phyloP scores from a whole-genome alignment of 2,113 vertebrate genomes.

The Mormyrus iriodes region DNA sequence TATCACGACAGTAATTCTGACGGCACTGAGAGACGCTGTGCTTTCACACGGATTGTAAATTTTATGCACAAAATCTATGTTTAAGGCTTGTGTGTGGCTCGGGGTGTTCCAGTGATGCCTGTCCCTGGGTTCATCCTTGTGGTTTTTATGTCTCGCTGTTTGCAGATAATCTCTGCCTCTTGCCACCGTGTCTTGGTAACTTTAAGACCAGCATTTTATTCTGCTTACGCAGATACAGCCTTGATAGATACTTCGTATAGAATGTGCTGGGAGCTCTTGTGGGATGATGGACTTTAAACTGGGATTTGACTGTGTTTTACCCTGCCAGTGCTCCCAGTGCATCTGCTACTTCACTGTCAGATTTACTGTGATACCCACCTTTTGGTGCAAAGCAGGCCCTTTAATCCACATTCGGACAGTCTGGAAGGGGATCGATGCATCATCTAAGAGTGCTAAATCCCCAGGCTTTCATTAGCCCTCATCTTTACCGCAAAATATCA shows the following conservation, averaged over 20 bases:
- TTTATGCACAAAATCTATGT: not conserved
- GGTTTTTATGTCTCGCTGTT: not conserved
- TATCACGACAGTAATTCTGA: not conserved
- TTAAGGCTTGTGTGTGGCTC: not conserved
- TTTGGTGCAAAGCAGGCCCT: slow-evolving; percentile 5
- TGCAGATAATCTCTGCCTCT: not conserved
- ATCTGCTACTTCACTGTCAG: not conserved
- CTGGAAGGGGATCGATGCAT: not conserved
- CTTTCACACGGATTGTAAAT: not conserved
- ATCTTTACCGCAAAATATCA: not conserved
- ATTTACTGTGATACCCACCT: slow-evolving; percentile 13
- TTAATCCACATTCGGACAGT: not conserved
- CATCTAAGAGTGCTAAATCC: not conserved
- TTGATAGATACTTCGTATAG: not conserved
- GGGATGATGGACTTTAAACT: not conserved
- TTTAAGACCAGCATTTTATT: not conserved
- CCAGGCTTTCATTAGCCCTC: slow-evolving; percentile 4
- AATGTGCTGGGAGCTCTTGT: not conserved
- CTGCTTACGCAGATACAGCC: not conserved
- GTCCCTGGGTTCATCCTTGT: not conserved
- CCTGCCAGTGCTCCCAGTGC: not conserved
- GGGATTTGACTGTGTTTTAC: not conserved
- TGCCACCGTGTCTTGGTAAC: not conserved
- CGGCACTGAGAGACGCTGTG: no score
- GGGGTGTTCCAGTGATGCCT: not conserved